Base-by-base conservation (phyloP, 2,888 invertebrate genomes). In the Chironomus riparius region DNA sequence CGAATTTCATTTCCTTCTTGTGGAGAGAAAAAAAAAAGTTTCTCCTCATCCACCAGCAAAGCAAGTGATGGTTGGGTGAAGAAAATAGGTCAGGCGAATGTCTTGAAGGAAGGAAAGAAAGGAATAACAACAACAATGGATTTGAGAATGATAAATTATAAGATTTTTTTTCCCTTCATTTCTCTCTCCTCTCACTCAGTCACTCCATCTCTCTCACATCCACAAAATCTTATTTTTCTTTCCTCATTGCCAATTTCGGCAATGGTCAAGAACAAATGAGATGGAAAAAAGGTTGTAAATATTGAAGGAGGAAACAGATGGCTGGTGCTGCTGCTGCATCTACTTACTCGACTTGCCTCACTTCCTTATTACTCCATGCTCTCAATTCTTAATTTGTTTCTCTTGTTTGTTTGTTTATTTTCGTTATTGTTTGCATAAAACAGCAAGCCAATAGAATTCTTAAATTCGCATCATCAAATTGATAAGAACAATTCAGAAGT, bases 241-340 rank as follows among this genome's bases (percentile, higher is more conserved):
- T 68, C 68, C 7, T n/a, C 21, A 13, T 28, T 28, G 7, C 68
- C n/a, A 28, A 13, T 68, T 38, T 68, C n/a, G 38, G 13, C 68
- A 28, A 38, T 71, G 71, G 71, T 71, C 71, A 71, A 56, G 21
- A 50, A 4, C 71, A 71, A 71, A 71, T 71, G 71, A 48, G 71
- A 71, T 50, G 71, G 71, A 71, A 71, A 56, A 71, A 56, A 56
- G 12, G 56, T 18, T 22, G 65, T 65, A 65, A 65, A 65, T 21
- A 65, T 65, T 65, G 21, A 65, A 56, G 21, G 65, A 18, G 21
- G 12, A 65, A 65, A 65, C 65, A 65, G 65, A 65, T 65, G 65
- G 65, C 65, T 24, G 65, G 12, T 5, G 56, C 56, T 22, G 2
- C 10, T 65, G 65, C 65, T 24, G 65, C 22, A 13, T 18, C 56